These are phyloP conservation scores for Pygocentrus nattereri DNA, from an alignment of 2,797 vertebrate genomes.

Conservation along the genomic window DNA sequence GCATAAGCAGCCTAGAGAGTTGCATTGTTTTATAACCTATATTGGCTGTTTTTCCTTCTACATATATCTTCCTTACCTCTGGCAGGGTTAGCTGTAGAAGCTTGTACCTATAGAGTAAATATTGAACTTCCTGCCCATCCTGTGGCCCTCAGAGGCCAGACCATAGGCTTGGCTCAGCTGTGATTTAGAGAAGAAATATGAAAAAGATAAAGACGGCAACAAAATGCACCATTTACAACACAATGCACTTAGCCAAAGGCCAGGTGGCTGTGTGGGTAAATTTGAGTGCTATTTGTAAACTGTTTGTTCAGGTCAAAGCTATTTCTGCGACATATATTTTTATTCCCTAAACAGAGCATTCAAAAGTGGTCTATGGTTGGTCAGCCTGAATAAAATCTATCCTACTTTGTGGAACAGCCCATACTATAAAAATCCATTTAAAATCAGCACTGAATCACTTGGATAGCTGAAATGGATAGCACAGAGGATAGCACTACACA, in stretches of 20 bases:
- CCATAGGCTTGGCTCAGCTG: neutral
- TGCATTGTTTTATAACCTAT: neutral
- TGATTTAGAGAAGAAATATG: conserved; percentile 17
- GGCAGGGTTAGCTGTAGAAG: neutral
- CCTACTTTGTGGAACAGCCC: neutral
- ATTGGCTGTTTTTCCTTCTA: neutral
- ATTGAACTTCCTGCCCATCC: conserved; percentile 28
- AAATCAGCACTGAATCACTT: too few species aligned
- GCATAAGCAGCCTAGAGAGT: neutral
- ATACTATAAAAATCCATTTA: too few species aligned
- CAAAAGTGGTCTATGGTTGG: neutral
- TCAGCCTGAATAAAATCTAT: neutral
- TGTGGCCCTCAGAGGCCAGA: neutral
- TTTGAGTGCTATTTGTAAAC: neutral
- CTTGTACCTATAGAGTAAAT: conserved; percentile 28
- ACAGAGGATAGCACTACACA: too few species aligned
- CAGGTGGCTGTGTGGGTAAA: neutral
- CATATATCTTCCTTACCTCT: conserved; percentile 4
- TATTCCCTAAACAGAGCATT: neutral
- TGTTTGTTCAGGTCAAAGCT: conserved; percentile 3
- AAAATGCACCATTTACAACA: neutral
- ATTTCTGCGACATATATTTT: neutral
- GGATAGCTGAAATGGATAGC: too few species aligned
- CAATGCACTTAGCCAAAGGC: neutral
- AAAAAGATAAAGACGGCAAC: conserved; percentile 3